A percentile compares a stretch with the other conserved stretches of the same genome.
Evolutionary conservation across 2,113 vertebrate species (phyloP).

Genomic region (Macaca nemestrina): DNA sequence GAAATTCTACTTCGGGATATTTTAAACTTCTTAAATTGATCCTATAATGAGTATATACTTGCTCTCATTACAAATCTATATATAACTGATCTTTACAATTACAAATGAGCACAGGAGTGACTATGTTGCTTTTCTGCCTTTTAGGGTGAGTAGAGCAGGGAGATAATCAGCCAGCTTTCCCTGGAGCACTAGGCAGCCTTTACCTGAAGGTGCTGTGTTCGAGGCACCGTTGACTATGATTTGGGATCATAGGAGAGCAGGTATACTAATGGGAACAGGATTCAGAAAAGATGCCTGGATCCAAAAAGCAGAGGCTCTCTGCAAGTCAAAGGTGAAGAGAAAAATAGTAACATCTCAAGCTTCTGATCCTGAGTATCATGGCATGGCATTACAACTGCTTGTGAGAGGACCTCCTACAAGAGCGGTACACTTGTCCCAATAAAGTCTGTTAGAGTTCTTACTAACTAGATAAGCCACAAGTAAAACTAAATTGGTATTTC

Average conservation of each 20-base stretch:
- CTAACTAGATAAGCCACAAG: conserved; percentile 15
- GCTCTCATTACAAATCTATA: conserved; percentile 1
- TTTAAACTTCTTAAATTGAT: background rate
- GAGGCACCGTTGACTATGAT: background rate
- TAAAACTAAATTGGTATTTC: conserved; percentile 44
- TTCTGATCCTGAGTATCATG: background rate
- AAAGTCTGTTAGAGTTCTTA: conserved; percentile 7
- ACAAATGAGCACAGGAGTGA: conserved; percentile 15
- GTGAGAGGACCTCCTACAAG: background rate
- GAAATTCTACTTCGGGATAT: conserved; percentile 11
- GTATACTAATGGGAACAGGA: background rate
- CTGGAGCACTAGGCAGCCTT: background rate
- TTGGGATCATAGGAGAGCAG: background rate
- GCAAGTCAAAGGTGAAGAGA: background rate
- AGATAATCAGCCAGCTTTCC: background rate
- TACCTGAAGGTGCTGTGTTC: background rate
- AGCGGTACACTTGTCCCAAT: background rate
- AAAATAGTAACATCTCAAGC: background rate
- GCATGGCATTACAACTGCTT: background rate
- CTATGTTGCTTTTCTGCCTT: conserved; percentile 27
- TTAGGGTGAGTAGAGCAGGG: background rate
- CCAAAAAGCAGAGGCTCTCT: background rate
- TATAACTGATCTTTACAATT: background rate
- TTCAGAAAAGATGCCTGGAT: conserved; percentile 30
- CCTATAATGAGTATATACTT: conserved; percentile 17